These are phyloP conservation scores for Apamea monoglypha DNA, from an alignment of 2,888 invertebrate species.

Conservation along the genomic window DNA sequence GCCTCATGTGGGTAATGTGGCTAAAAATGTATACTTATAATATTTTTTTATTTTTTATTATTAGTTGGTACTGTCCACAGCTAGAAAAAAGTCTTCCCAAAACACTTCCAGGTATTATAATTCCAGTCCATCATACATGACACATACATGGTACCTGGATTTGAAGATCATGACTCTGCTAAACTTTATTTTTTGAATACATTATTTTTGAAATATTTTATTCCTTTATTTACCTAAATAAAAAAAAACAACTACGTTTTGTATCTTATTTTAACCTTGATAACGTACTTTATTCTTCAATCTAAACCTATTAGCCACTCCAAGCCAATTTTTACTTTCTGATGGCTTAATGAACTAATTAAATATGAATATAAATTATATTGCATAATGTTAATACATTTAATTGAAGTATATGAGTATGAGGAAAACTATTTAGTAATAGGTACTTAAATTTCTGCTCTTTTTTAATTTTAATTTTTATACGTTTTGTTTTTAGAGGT, in stretches of 20 bases:
- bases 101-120: not conserved
- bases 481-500: not conserved
- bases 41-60: too few relatives aligned
- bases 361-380: not conserved
- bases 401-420: not conserved
- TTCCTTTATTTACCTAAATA: too few relatives aligned
- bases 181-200: not conserved
- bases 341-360: too few relatives aligned
- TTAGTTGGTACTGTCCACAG: not conserved
- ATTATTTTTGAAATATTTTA: too few relatives aligned
- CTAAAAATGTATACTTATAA: too few relatives aligned
- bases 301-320: not conserved
- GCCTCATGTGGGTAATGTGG: not conserved
- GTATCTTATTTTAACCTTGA: not conserved
- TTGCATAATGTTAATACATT: not conserved
- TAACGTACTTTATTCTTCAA: not conserved
- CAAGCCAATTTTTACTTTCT: not conserved
- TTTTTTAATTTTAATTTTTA: too few relatives aligned
- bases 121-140: too few relatives aligned
- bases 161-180: not conserved
- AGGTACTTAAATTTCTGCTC: too few relatives aligned
- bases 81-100: not conserved
- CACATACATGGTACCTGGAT: too few relatives aligned
- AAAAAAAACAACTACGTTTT: too few relatives aligned
- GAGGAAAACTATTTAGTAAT: too few relatives aligned